These are phyloP conservation scores for Hipparchia sbordonii DNA, from an alignment of 2,888 invertebrate genomes.

Conservation along the genomic window DNA sequence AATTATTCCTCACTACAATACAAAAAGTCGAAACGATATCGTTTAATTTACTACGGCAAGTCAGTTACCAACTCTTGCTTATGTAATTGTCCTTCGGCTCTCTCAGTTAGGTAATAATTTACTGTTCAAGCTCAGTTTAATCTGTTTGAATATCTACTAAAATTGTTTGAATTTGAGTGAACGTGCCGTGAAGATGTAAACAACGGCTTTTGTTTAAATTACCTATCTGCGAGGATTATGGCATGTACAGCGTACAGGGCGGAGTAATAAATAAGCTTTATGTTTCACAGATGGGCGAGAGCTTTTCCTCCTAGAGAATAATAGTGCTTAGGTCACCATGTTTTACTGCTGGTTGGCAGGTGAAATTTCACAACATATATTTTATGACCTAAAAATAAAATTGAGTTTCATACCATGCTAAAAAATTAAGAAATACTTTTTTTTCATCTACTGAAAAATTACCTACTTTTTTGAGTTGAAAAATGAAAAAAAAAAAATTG, in stretches of 20 bases:
- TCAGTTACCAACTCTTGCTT: background rate
- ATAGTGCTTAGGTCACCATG: too few species aligned
- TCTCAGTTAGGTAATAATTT: constrained; percentile 17
- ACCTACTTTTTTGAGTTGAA: too few species aligned
- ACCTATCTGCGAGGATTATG: background rate
- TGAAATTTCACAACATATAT: too few species aligned
- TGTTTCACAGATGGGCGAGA: background rate
- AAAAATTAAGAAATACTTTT: too few species aligned
- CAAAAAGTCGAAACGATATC: too few species aligned
- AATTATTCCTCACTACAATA: too few species aligned
- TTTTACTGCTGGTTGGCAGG: too few species aligned
- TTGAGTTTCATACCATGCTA: too few species aligned
- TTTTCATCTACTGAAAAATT: too few species aligned
- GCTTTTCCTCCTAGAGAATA: too few species aligned
- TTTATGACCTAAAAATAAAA: too few species aligned
- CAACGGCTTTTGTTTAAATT: constrained; percentile 15
- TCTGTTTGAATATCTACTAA: constrained; percentile 27
- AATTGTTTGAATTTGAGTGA: constrained; percentile 16
- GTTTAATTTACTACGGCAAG: background rate
- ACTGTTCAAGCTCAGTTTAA: constrained; percentile 13
- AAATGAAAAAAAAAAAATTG: too few species aligned
- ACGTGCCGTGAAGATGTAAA: constrained; percentile 17
- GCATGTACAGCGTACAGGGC: background rate
- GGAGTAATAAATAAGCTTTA: background rate
- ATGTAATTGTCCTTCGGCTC: constrained; percentile 1